Evolutionary conservation across 2,797 vertebrate genomes (phyloP).

Genomic region (Micrastur ruficollis): DNA sequence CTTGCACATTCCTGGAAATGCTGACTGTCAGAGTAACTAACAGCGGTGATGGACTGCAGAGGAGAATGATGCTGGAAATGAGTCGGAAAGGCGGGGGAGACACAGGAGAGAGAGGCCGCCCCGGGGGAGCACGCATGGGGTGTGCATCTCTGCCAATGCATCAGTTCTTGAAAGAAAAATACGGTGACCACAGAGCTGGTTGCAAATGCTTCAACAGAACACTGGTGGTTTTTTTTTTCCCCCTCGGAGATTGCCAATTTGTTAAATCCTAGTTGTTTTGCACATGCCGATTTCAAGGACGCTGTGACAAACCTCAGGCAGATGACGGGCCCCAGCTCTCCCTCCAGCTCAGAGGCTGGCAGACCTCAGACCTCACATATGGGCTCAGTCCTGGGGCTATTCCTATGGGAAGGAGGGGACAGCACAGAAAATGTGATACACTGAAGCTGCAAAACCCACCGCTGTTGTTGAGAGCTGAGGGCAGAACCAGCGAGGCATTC

Average conservation of each 20-base stretch:
- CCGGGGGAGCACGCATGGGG: fast-evolving
- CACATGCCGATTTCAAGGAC: not conserved
- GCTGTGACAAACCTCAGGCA: not conserved
- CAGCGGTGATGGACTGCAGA: not conserved
- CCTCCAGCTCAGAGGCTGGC: not conserved
- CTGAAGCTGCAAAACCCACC: not conserved
- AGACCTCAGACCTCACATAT: not conserved
- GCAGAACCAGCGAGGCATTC: not conserved
- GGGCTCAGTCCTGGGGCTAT: not conserved
- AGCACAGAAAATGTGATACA: not conserved
- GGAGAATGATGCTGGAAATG: not conserved
- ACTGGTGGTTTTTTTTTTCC: not conserved
- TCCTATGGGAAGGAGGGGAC: not conserved
- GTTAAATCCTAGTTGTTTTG: not conserved
- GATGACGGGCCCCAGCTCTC: not conserved
- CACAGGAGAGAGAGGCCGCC: not conserved
- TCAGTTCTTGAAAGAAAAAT: not conserved
- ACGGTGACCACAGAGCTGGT: not conserved
- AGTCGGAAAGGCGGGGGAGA: not conserved
- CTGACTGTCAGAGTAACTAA: not conserved
- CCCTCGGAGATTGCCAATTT: fast-evolving
- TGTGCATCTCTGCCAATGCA: not conserved
- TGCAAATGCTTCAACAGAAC: not conserved
- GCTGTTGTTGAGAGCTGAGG: not conserved
- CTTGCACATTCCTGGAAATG: not conserved